These are phyloP conservation scores for Parapsyche elsis DNA, from an alignment of 1,140 invertebrate genomes.

Conservation along the genomic window DNA sequence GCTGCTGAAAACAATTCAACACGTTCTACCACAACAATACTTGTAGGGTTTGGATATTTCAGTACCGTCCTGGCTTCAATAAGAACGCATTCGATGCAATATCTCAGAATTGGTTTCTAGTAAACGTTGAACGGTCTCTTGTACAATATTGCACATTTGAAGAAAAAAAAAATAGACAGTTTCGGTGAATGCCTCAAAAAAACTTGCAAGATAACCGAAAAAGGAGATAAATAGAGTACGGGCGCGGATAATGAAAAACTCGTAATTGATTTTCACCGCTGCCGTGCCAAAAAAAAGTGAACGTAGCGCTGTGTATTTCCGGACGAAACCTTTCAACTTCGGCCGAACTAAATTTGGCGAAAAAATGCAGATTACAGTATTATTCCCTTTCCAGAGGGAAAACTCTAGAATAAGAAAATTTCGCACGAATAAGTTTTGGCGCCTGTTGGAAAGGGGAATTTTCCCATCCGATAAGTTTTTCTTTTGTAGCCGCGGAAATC, in stretches of 20 bases:
- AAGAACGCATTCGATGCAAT: too few species aligned
- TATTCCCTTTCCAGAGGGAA: background rate
- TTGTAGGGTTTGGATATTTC: too few species aligned
- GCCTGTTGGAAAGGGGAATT: too few species aligned
- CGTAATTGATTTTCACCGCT: conserved; percentile 6
- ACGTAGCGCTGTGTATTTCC: background rate
- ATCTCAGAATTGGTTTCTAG: too few species aligned
- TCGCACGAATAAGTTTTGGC: too few species aligned
- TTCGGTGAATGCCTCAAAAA: too few species aligned
- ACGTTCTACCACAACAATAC: background rate
- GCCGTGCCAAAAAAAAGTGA: background rate
- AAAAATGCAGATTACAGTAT: conserved; percentile 3
- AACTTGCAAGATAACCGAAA: too few species aligned
- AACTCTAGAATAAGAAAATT: too few species aligned
- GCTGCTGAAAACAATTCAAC: conserved; percentile 22
- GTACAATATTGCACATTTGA: too few species aligned
- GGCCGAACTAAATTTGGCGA: background rate
- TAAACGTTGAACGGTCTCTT: too few species aligned
- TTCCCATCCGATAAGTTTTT: conserved; percentile 10
- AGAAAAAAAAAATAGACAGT: too few species aligned
- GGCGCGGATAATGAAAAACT: conserved; percentile 14
- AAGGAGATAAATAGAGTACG: conserved; percentile 15
- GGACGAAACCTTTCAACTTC: conserved; percentile 2
- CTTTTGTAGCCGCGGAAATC: conserved; percentile 13
- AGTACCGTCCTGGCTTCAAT: too few species aligned